A percentile compares a stretch with the other conserved stretches of the same genome.
Evolutionary conservation across 2,113 vertebrate species (phyloP).

Genomic region (Zosterops pallidus): DNA sequence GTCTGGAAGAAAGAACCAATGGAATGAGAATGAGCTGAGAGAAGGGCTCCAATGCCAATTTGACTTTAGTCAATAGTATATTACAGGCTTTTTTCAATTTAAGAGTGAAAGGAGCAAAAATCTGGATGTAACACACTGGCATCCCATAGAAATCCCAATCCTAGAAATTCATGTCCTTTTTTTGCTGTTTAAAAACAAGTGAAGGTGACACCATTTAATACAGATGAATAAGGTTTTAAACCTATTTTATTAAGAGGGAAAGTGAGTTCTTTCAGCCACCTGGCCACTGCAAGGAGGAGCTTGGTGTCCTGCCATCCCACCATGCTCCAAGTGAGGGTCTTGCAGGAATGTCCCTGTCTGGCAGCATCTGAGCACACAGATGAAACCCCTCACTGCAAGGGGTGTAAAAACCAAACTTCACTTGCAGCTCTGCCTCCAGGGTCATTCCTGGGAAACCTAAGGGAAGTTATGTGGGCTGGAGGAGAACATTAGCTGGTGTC

Average conservation of each 20-base stretch:
- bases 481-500: not conserved
- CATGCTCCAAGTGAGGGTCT: accelerated
- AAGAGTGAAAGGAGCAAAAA: not conserved
- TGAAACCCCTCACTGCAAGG: not conserved
- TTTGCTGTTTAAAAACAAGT: not conserved
- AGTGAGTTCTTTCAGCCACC: not conserved
- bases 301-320: not conserved
- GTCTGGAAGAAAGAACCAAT: not conserved
- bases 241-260: not conserved
- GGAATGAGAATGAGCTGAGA: not conserved
- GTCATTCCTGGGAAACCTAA: not conserved
- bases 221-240: not conserved
- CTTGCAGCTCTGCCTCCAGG: not conserved
- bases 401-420: not conserved
- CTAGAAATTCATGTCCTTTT: not conserved
- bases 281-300: not conserved
- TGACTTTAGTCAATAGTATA: not conserved
- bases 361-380: not conserved
- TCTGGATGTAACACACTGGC: not conserved
- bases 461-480: not conserved
- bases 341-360: not conserved
- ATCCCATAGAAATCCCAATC: not conserved
- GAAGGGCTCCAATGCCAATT: not conserved
- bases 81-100: not conserved
- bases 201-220: not conserved